Evolutionary conservation across 2,888 invertebrate species (phyloP).

Genomic region (Cordilura impudica): DNA sequence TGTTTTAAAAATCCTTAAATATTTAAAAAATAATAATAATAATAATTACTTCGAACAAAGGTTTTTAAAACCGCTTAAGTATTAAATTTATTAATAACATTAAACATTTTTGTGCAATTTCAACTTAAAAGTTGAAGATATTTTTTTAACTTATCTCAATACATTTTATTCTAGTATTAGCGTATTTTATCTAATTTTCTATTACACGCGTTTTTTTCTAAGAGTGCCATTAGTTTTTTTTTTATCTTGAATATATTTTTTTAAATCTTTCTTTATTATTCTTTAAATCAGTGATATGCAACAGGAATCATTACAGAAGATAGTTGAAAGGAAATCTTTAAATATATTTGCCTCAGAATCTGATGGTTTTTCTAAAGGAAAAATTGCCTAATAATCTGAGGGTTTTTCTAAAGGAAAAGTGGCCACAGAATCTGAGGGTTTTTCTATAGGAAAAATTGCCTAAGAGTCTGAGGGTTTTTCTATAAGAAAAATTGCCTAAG

Average conservation of each 20-base stretch:
- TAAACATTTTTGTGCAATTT: constrained; percentile 65
- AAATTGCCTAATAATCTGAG: too few species aligned
- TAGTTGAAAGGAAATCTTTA: too few species aligned
- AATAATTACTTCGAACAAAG: constrained; percentile 55
- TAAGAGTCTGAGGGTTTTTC: too few species aligned
- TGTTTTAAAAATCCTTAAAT: constrained; percentile 28
- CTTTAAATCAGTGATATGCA: constrained; percentile 41
- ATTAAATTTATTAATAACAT: constrained; percentile 37
- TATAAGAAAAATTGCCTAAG: too few species aligned
- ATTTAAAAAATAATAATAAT: background rate
- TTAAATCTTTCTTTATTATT: constrained; percentile 7
- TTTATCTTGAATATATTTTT: background rate
- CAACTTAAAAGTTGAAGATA: constrained; percentile 63
- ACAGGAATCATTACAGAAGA: too few species aligned
- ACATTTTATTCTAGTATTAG: background rate
- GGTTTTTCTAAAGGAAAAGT: too few species aligned
- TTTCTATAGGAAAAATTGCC: too few species aligned
- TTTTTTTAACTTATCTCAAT: constrained; percentile 32
- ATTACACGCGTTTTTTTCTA: constrained; percentile 1
- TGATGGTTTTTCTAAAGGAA: too few species aligned
- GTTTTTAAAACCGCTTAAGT: constrained; percentile 63
- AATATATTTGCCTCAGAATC: too few species aligned
- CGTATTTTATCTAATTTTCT: background rate
- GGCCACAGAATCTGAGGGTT: too few species aligned
- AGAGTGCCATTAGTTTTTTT: constrained; percentile 21